These are phyloP conservation scores for Abscondita cerata DNA, from an alignment of 2,888 invertebrate species.

Conservation along the genomic window DNA sequence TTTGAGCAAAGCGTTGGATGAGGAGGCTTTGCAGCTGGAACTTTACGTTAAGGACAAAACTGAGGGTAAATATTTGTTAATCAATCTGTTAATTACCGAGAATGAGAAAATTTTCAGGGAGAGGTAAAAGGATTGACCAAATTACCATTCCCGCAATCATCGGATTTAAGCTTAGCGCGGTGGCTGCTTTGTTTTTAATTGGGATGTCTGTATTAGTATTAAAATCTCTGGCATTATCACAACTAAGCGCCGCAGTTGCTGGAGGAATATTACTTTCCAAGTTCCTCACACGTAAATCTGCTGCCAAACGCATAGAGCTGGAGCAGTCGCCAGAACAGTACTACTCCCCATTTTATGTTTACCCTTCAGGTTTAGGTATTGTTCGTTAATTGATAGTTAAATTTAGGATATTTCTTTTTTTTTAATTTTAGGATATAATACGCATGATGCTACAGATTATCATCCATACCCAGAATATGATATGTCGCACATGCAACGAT, in stretches of 20 bases:
- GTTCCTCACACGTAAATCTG: conserved; percentile 17
- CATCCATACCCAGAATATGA: conserved; percentile 16
- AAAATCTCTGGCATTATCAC: conserved; percentile 74
- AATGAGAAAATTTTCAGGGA: conserved; percentile 53
- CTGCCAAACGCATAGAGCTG: not conserved
- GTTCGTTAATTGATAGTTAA: conserved; percentile 10
- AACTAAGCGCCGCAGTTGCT: conserved; percentile 71
- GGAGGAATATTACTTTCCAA: conserved; percentile 59
- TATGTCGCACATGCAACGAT: not conserved
- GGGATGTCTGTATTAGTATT: conserved; percentile 69
- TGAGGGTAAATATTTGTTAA: conserved; percentile 47
- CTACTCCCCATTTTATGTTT: conserved; percentile 19
- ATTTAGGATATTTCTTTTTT: no score
- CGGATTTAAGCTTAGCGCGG: conserved; percentile 72
- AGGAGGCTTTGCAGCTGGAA: conserved; percentile 60
- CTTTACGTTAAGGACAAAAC: conserved; percentile 46
- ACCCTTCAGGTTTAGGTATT: conserved; percentile 51
- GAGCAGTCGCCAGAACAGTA: no score
- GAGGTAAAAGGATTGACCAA: conserved; percentile 67
- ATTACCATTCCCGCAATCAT: conserved; percentile 70
- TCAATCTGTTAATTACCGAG: not conserved
- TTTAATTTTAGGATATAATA: not conserved
- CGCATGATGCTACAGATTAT: not conserved
- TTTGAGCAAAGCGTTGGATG: conserved; percentile 60
- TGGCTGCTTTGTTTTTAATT: conserved; percentile 67